A percentile compares a stretch with the other conserved stretches of the same genome.
These are phyloP conservation scores for Girardia tigrina DNA, from an alignment of 2,888 invertebrate species.

Conservation along the genomic window DNA sequence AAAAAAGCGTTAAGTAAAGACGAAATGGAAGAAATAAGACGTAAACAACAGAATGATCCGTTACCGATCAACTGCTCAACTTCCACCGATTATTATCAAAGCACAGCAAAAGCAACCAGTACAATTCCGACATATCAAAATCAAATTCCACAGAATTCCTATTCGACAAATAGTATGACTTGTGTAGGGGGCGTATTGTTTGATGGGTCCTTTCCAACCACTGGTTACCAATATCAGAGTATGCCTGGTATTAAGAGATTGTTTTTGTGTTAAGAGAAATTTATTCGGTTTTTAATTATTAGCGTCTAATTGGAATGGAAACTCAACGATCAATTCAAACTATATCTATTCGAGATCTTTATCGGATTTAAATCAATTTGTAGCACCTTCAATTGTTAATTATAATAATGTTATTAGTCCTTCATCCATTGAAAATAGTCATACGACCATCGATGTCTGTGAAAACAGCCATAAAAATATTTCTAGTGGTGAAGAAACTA, in stretches of 20 bases:
- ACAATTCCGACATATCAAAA: background rate
- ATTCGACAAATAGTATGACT: background rate
- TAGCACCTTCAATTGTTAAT: background rate
- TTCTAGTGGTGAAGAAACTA: background rate
- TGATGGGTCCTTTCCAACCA: background rate
- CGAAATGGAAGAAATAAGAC: constrained; percentile 33
- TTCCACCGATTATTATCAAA: background rate
- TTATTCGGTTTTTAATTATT: too few relatives aligned
- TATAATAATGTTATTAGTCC: background rate
- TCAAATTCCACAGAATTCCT: background rate
- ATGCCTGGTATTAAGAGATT: background rate
- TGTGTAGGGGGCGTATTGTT: constrained; percentile 1
- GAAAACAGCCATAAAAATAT: background rate
- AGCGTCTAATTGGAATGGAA: constrained; percentile 10
- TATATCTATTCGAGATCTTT: background rate
- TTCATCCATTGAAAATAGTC: background rate
- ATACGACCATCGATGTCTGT: background rate
- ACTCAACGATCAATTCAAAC: background rate
- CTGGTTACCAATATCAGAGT: constrained; percentile 4
- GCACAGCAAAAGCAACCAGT: background rate
- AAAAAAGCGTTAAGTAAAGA: constrained; percentile 37
- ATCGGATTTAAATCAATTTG: constrained; percentile 11
- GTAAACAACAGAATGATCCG: constrained; percentile 26
- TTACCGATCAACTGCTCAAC: background rate
- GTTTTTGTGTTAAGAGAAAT: too few relatives aligned